A percentile compares a stretch with the other conserved stretches of the same genome.
Evolutionary conservation across 64 coral and sea anemone species (phyloP).

Genomic region (Porites australiensis): DNA sequence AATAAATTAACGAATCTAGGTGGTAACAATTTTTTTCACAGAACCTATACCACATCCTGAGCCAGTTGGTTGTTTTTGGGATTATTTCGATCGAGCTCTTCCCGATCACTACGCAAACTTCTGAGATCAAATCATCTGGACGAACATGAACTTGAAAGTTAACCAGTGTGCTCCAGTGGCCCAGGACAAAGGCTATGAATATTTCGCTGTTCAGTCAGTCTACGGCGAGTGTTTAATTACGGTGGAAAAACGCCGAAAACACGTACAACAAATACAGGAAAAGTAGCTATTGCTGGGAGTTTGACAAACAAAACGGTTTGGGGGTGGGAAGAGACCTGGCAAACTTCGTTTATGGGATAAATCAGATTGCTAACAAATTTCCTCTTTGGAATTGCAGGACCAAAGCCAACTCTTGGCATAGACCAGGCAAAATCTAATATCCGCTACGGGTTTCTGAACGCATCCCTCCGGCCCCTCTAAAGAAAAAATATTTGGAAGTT

Average conservation of each 20-base stretch:
- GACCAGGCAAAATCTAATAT: too few relatives aligned
- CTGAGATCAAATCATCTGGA: conserved; percentile 60
- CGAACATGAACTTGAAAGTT: conserved; percentile 51
- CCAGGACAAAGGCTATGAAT: conserved; percentile 51
- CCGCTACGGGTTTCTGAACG: too few relatives aligned
- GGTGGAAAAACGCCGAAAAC: conserved; percentile 19
- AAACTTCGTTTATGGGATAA: conserved; percentile 58
- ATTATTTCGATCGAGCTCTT: conserved; percentile 37
- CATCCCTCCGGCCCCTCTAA: too few relatives aligned
- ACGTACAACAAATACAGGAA: conserved; percentile 38
- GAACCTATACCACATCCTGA: conserved; percentile 9
- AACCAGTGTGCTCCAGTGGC: conserved; percentile 65
- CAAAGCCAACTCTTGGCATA: too few relatives aligned
- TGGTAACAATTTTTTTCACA: background rate
- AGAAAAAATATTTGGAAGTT: too few relatives aligned
- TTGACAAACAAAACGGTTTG: background rate
- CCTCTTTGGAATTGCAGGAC: too few relatives aligned
- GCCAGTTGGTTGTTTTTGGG: conserved; percentile 30
- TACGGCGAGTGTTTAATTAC: conserved; percentile 72
- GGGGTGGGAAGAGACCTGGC: conserved; percentile 40
- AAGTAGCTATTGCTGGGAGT: background rate
- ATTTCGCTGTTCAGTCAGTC: conserved; percentile 75
- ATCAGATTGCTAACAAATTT: conserved; percentile 53
- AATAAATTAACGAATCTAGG: background rate
- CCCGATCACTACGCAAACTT: conserved; percentile 42